These are phyloP conservation scores for Sycobia sp. DNA, from an alignment of 1,140 invertebrate genomes.

Conservation along the genomic window DNA sequence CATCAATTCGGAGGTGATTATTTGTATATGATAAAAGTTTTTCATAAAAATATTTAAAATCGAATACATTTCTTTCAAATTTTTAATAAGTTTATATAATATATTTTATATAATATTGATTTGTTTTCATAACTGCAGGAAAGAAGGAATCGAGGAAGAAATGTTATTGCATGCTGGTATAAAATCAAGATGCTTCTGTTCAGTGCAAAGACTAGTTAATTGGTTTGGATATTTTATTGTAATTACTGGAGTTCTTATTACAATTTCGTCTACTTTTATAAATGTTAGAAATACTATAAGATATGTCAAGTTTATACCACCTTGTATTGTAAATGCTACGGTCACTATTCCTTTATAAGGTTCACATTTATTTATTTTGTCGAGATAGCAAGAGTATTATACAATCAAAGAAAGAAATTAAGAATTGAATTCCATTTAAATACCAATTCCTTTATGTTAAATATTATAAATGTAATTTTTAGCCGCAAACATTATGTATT, in stretches of 20 bases:
- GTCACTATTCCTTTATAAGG: slow-evolving; percentile 1
- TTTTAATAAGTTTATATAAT: neutral
- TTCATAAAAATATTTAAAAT: neutral
- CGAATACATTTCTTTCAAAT: neutral
- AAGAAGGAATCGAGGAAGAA: neutral
- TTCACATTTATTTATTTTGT: neutral
- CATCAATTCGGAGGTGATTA: neutral
- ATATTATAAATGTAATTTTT: too few relatives aligned
- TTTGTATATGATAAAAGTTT: neutral
- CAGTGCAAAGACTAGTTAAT: slow-evolving; percentile 42
- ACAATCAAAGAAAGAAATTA: too few relatives aligned
- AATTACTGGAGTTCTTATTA: slow-evolving; percentile 64
- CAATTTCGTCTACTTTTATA: slow-evolving; percentile 66
- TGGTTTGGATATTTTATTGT: slow-evolving; percentile 61
- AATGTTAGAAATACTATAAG: slow-evolving; percentile 66
- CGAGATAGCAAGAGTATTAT: too few relatives aligned
- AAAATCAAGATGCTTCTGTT: slow-evolving; percentile 9
- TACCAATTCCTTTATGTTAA: too few relatives aligned
- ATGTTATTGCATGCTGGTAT: neutral
- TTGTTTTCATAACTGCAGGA: neutral
- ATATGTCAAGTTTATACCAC: slow-evolving; percentile 67
- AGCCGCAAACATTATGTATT: too few relatives aligned
- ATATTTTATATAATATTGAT: neutral
- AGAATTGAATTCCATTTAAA: too few relatives aligned
- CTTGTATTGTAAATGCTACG: slow-evolving; percentile 67